phyloP scores from a whole-genome alignment of 2,113 vertebrate species.

The Artemisiospiza belli region DNA sequence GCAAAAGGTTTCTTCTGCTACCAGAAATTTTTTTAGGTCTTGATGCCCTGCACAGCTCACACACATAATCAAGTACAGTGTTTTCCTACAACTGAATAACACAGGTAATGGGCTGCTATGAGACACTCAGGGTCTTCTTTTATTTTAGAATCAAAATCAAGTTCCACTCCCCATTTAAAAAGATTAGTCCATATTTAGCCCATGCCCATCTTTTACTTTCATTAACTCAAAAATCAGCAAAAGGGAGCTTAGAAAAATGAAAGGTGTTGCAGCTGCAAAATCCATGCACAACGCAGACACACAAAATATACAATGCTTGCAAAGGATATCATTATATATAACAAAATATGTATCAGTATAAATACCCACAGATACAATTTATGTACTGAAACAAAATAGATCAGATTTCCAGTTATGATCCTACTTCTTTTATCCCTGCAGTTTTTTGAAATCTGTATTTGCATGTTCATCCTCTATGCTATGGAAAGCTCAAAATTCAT shows the following conservation, averaged over 20 bases:
- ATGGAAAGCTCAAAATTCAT: conserved; percentile 24
- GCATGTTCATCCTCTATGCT: not conserved
- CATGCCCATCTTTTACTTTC: not conserved
- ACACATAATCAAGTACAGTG: not conserved
- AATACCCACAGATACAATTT: not conserved
- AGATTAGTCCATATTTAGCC: conserved; percentile 34
- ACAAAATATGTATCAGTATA: not conserved
- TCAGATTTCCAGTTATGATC: not conserved
- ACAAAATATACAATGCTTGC: not conserved
- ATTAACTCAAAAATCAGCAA: conserved; percentile 27
- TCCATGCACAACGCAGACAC: not conserved
- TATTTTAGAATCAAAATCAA: conserved; percentile 43
- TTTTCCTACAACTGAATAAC: conserved; percentile 34
- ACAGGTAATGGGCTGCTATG: conserved; percentile 16
- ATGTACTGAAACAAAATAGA: not conserved
- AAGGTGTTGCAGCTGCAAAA: not conserved
- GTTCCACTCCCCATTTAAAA: not conserved
- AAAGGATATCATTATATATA: not conserved
- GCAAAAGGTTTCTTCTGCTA: not conserved
- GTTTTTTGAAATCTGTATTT: conserved; percentile 46
- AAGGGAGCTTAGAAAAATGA: conserved; percentile 31
- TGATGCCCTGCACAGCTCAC: not conserved
- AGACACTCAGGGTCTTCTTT: conserved; percentile 33
- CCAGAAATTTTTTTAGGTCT: not conserved
- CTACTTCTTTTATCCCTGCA: not conserved